phyloP scores from a whole-genome alignment of 1,140 invertebrate species.

The Pseudachorutes palmiensis region DNA sequence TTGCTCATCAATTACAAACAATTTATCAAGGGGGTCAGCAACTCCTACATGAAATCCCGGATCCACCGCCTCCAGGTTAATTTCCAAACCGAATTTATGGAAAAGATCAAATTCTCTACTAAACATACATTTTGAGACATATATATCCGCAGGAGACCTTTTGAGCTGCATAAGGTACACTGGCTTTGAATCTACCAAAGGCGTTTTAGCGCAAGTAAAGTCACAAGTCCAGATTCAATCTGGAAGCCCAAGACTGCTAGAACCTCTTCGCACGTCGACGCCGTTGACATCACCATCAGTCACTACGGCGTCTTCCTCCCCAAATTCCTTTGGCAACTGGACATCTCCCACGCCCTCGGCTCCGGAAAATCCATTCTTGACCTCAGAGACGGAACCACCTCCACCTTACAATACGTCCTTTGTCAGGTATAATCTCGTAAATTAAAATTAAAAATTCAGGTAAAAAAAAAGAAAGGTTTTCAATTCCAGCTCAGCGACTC shows the following conservation, averaged over 20 bases:
- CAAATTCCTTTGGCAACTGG: not conserved
- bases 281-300: constrained; percentile 5
- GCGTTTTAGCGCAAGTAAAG: constrained; percentile 43
- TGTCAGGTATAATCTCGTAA: constrained; percentile 23
- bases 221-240: constrained; percentile 38
- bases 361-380: constrained; percentile 10
- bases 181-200: constrained; percentile 42
- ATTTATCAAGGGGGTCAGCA: constrained; percentile 49
- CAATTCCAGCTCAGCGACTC: not conserved
- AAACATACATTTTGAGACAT: not conserved
- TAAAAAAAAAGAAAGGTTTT: not conserved
- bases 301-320: not conserved
- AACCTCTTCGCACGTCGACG: not conserved
- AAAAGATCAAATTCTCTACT: not conserved
- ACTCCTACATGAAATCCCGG: constrained; percentile 47
- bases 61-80: constrained; percentile 44
- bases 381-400: constrained; percentile 24
- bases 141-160: constrained; percentile 14
- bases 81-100: too few relatives aligned
- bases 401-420: constrained; percentile 34
- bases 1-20: constrained; percentile 46
- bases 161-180: constrained; percentile 28
- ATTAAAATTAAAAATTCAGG: not conserved
- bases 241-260: not conserved
- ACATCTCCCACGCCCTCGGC: not conserved